Base-by-base conservation (phyloP, 2,113 vertebrate species). In the Pheucticus melanocephalus region DNA sequence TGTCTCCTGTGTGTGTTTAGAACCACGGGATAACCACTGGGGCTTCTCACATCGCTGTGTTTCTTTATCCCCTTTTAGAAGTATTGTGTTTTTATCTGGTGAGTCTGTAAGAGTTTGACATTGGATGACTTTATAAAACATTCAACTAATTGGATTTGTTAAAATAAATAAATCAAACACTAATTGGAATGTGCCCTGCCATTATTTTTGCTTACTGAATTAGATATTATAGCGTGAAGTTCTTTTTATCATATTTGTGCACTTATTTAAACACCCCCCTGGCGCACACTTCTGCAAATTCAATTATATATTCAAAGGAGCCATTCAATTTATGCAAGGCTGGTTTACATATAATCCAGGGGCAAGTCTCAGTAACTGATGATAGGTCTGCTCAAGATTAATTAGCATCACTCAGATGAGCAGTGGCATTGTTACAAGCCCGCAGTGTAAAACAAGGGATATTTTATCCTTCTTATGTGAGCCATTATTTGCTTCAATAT, bases 201-300 rank as follows among this genome's bases (percentile, higher is more conserved):
- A 98, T 98, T 98, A 98, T 98, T 98, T 98, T 98, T 98, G 98
- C 97, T 98, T 98, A 98, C 98, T 98, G 98, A 98, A 97, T 98
- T 98, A 98, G 97, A 97, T 98, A 97, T 96, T 97, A 97, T 92
- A 94, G 97, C 94, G 95, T 96, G 97, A 97, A 98, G 97, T 97
- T 97, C 97, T 98, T 97, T 98, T 98, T 98, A 98, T 98, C 98
- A 95, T 98, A 97, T 98, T 97, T 98, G 97, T 98, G 98, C 97
- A 97, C 97, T 98, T 98, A 98, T 97, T 98, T 98, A 98, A 98
- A 98, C 95, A 97, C 97, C 97, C 98, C 97, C 97, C 94, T 96
- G 98, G 98, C 97, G 60, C 96, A 97, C 86, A 96, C 73, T 98
- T 97, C 93, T 97, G 94, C 97, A 98, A 98, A 98, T 98, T 98